phyloP scores from a whole-genome alignment of 2,888 invertebrate genomes.

The Brachylomia viminalis region DNA sequence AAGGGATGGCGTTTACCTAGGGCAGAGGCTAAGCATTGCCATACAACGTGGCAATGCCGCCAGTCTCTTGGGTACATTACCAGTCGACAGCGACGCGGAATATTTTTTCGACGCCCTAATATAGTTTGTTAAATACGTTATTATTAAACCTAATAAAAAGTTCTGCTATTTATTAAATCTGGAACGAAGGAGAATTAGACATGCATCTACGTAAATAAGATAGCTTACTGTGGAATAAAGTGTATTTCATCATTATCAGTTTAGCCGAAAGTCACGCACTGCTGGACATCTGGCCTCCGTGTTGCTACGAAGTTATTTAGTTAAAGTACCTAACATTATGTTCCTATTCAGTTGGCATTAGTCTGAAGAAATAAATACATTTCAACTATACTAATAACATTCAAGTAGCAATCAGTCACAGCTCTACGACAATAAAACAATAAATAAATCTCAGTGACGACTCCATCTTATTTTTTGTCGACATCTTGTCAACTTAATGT shows the following conservation, averaged over 20 bases:
- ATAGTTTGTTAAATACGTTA: too few relatives aligned
- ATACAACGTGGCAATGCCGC: too few relatives aligned
- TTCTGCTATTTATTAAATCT: too few relatives aligned
- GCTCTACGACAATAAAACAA: slow-evolving; percentile 37
- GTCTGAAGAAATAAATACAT: neutral
- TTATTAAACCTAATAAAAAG: too few relatives aligned
- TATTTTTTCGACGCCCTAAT: too few relatives aligned
- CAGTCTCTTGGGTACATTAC: too few relatives aligned
- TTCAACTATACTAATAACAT: slow-evolving; percentile 3
- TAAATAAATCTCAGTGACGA: slow-evolving; percentile 44
- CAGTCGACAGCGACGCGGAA: too few relatives aligned
- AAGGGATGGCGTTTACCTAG: too few relatives aligned
- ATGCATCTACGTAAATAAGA: neutral
- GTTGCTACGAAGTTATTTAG: neutral
- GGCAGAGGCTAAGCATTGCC: too few relatives aligned
- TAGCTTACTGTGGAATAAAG: neutral
- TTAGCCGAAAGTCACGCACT: too few relatives aligned
- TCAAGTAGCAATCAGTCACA: slow-evolving; percentile 45
- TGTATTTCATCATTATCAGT: neutral
- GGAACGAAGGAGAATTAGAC: too few relatives aligned
- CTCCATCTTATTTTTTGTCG: slow-evolving; percentile 45
- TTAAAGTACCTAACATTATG: neutral
- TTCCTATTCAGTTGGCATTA: neutral
- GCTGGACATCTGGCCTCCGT: too few relatives aligned
- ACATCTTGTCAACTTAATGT: slow-evolving; percentile 34